Percentiles rank a stretch among this genome's conserved stretches.
Evolutionary conservation across 2,113 vertebrate species (phyloP).

Genomic region (Amphilophus citrinellus): DNA sequence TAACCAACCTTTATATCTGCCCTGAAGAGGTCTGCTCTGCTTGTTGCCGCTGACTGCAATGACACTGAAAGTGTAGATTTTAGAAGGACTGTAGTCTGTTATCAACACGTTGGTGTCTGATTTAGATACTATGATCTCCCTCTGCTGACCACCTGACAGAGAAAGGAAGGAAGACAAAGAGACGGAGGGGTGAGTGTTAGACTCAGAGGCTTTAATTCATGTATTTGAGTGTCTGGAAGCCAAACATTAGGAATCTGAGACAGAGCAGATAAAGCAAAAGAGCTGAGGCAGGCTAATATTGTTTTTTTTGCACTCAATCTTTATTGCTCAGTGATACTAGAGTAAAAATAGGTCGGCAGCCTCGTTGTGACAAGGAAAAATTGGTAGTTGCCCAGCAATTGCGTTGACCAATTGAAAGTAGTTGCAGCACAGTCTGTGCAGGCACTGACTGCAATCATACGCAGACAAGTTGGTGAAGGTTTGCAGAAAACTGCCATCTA

Average conservation of each 20-base stretch:
- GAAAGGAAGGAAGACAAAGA: constrained; percentile 5
- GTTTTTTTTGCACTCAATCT: constrained; percentile 30
- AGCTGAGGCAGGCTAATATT: constrained; percentile 20
- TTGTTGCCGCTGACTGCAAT: constrained; percentile 75
- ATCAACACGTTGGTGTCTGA: constrained; percentile 78
- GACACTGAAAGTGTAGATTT: constrained; percentile 77
- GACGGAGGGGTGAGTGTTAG: constrained; percentile 57
- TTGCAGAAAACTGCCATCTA: not conserved
- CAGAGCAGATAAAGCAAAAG: not conserved
- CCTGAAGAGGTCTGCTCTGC: constrained; percentile 79
- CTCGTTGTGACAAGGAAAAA: not conserved
- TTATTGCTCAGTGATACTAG: not conserved
- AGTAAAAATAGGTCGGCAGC: not conserved
- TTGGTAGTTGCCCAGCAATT: not conserved
- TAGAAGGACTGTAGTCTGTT: constrained; percentile 76
- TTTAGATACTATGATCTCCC: constrained; percentile 76
- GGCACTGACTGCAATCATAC: too few relatives aligned
- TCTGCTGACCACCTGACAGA: constrained; percentile 73
- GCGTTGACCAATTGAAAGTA: too few relatives aligned
- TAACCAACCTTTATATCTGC: constrained; percentile 76
- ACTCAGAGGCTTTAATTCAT: constrained; percentile 6
- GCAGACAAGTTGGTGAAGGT: not conserved
- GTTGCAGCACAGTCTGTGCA: too few relatives aligned
- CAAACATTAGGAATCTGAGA: constrained; percentile 15
- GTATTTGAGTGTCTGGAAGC: constrained; percentile 16